phyloP scores from a whole-genome alignment of 2,888 invertebrate species.

The Agonopterix arenella region DNA sequence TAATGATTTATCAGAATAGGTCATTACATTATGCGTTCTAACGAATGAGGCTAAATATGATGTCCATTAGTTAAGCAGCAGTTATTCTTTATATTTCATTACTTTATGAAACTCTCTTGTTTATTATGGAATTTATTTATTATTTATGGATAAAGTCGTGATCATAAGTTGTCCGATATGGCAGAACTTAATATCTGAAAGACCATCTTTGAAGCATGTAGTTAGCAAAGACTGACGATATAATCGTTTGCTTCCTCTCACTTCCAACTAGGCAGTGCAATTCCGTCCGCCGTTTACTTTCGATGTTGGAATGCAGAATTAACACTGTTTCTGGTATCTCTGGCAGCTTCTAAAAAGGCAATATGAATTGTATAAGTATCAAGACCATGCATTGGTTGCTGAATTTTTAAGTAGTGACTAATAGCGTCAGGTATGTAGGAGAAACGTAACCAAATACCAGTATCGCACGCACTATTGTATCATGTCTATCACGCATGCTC shows the following conservation, averaged over 20 bases:
- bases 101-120: too few relatives aligned
- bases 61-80: conserved; percentile 17
- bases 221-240: too few relatives aligned
- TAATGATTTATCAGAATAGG: conserved; percentile 22
- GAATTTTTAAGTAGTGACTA: not conserved
- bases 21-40: conserved; percentile 21
- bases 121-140: too few relatives aligned
- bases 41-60: conserved; percentile 28
- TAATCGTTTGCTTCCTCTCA: not conserved
- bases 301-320: too few relatives aligned
- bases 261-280: not conserved
- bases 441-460: conserved; percentile 14
- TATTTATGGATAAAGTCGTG: too few relatives aligned
- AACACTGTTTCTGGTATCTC: too few relatives aligned
- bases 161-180: too few relatives aligned
- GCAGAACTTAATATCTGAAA: too few relatives aligned
- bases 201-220: too few relatives aligned
- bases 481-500: conserved; percentile 39
- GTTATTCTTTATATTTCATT: too few relatives aligned
- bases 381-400: not conserved
- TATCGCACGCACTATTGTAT: conserved; percentile 24
- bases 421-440: not conserved
- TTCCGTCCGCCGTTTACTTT: not conserved
- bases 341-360: too few relatives aligned
- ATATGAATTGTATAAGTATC: too few relatives aligned